Evolutionary conservation across 1,140 invertebrate species (phyloP), one percentile per base, ranked within the genome.

Genomic region (Cotesia chilonis): DNA sequence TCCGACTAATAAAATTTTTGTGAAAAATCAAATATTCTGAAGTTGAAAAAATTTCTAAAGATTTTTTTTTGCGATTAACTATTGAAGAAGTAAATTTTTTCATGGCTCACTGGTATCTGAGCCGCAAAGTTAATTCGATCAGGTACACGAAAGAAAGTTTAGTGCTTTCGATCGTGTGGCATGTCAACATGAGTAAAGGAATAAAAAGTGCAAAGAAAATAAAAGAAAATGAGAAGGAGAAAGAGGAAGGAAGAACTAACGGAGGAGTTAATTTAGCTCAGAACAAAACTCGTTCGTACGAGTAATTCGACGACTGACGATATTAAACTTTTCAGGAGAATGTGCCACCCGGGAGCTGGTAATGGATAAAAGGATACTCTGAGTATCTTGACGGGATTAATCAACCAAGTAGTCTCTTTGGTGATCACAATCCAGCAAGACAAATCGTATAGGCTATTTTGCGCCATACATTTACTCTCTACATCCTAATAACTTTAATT

Each of bases 91-190:
- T 60, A 20, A 20, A 70, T 70, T 60, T 61, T 52, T 60, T 37
- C n/a, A 41, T 7, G n/a, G 35, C 51, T 17, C 9, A 17, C 14
- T 35, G 12, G 35, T 55, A 68, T 28, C 68, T 57, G 67, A 17
- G 57, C 55, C 65, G 36, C 71, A 35, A 51, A 72, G 71, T 72
- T 72, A 72, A 72, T 72, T 72, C 71, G 71, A 72, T 72, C 71
- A 72, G 52, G 71, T 72, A 72, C 64, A 71, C 68, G 55, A 63
- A 57, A 63, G 64, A 72, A 72, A 72, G 63, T 72, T 72, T 68
- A 68, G 51, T 68, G 37, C 70, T 65, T 72, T 66, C 70, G 70
- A 72, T 72, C 63, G 70, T 72, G 52, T 64, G 54, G 37, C 35
- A 38, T 66, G 51, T 68, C 66, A 41, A 68, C 66, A 68, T 55